These are phyloP conservation scores for Erynnis tages DNA, from an alignment of 2,888 invertebrate genomes.

Conservation along the genomic window DNA sequence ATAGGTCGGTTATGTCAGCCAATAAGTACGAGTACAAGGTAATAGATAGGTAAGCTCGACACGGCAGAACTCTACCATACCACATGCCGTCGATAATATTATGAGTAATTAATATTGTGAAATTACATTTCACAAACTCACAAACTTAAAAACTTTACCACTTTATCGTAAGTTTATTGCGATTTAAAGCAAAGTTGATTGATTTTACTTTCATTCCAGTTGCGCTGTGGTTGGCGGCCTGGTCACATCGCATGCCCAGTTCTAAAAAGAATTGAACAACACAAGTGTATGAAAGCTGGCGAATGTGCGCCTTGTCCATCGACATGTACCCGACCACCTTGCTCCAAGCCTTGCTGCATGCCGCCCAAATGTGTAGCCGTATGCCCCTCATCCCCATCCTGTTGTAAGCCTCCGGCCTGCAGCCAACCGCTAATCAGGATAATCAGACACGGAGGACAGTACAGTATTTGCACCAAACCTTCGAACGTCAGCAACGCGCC, in stretches of 20 bases:
- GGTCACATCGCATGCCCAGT: constrained; percentile 74
- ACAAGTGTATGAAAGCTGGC: constrained; percentile 54
- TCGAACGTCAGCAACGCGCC: constrained; percentile 64
- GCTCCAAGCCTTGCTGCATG: constrained; percentile 47
- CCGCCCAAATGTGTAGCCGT: constrained; percentile 46
- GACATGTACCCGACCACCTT: constrained; percentile 45
- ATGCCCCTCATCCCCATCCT: constrained; percentile 48
- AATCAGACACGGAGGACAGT: constrained; percentile 63
- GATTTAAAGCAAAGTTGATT: too few relatives aligned
- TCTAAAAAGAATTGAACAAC: constrained; percentile 61
- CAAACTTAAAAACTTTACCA: too few relatives aligned
- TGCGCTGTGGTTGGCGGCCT: constrained; percentile 74
- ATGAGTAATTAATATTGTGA: too few relatives aligned
- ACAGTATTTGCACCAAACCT: constrained; percentile 67
- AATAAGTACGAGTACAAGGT: too few relatives aligned
- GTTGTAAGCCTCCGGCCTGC: constrained; percentile 46
- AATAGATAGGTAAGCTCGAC: too few relatives aligned
- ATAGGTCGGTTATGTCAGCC: too few relatives aligned
- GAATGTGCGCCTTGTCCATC: constrained; percentile 50
- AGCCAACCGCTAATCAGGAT: constrained; percentile 61
- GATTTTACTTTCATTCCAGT: constrained; percentile 44
- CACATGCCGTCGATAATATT: too few relatives aligned
- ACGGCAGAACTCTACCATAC: too few relatives aligned
- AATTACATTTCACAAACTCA: too few relatives aligned
- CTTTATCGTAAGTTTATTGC: too few relatives aligned